These are phyloP conservation scores for Enteromius trimaculatus DNA, from an alignment of 2,797 vertebrate species.

Conservation along the genomic window DNA sequence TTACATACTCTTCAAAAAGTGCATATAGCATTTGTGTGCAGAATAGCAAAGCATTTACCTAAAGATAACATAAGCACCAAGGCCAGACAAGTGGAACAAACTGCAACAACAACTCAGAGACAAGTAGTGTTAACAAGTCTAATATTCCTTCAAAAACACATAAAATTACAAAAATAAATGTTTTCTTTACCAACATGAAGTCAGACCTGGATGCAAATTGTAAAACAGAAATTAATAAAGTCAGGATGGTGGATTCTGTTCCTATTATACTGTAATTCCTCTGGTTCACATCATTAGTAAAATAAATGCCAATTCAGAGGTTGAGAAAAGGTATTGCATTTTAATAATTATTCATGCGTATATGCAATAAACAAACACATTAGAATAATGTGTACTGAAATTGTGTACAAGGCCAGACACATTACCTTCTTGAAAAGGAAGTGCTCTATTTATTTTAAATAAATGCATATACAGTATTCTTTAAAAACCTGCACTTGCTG, in stretches of 20 bases:
- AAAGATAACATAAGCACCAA: background rate
- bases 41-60: background rate
- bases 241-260: background rate
- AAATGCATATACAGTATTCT: background rate
- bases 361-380: background rate
- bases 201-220: background rate
- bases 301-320: background rate
- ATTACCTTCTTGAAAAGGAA: background rate
- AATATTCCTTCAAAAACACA: background rate
- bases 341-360: background rate
- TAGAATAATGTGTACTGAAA: background rate
- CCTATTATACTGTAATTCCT: background rate
- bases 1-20: background rate
- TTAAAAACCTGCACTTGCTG: background rate
- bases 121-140: background rate
- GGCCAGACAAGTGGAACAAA: background rate
- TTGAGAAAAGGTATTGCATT: background rate
- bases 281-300: background rate
- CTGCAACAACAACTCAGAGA: background rate
- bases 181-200: background rate
- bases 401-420: background rate
- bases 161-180: background rate
- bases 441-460: background rate
- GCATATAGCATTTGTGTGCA: background rate
- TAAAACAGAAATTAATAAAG: background rate